Percentiles rank a stretch among this genome's conserved stretches.
These are phyloP conservation scores for Chromis chromis DNA, from an alignment of 2,797 vertebrate species.

Conservation along the genomic window DNA sequence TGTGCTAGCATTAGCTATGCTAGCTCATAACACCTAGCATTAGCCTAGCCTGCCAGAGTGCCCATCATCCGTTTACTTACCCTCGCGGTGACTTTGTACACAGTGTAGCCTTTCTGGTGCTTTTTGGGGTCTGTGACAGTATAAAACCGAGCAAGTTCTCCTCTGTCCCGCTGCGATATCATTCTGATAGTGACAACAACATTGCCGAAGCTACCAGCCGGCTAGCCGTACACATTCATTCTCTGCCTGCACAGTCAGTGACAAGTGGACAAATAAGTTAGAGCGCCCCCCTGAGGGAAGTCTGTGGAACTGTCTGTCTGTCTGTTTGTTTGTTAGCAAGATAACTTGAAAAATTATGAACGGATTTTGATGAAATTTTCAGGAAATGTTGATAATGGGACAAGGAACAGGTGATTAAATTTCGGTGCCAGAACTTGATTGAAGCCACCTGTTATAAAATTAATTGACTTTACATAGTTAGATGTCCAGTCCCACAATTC, in stretches of 20 bases:
- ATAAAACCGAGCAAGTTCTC: slow-evolving; percentile 96
- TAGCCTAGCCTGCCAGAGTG: slow-evolving; percentile 33
- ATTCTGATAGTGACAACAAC: slow-evolving; percentile 87
- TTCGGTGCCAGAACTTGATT: no score
- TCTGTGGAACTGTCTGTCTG: background rate
- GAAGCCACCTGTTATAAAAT: no score
- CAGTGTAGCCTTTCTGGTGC: slow-evolving; percentile 93
- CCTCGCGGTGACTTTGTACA: slow-evolving; percentile 97
- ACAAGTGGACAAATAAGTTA: background rate
- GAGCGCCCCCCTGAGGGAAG: slow-evolving; percentile 22
- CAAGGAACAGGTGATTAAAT: no score
- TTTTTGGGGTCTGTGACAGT: slow-evolving; percentile 95
- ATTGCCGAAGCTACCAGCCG: slow-evolving; percentile 77
- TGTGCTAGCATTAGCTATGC: slow-evolving; percentile 34
- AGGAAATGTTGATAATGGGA: no score
- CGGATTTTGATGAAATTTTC: no score
- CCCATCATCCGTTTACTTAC: slow-evolving; percentile 82
- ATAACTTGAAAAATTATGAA: no score
- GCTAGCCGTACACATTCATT: slow-evolving; percentile 75
- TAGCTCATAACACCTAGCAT: slow-evolving; percentile 65
- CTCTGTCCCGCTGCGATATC: slow-evolving; percentile 91
- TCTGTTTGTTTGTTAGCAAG: no score
- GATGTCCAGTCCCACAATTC: no score
- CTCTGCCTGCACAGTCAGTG: slow-evolving; percentile 38
- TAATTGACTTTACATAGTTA: no score